Evolutionary conservation across 2,888 invertebrate species (phyloP).

Genomic region (Helobdella robusta): DNA sequence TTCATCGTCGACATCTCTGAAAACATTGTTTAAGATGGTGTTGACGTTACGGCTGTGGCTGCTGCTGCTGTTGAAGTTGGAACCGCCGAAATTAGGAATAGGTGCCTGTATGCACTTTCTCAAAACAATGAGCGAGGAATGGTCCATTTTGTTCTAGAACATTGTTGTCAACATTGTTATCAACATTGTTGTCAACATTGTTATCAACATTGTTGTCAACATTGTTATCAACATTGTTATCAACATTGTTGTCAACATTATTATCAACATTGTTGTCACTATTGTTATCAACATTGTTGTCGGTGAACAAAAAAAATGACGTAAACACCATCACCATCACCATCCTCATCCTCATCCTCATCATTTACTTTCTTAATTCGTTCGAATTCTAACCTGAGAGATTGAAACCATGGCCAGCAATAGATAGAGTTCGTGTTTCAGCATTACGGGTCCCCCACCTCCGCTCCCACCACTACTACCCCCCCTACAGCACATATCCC

Average conservation of each 20-base stretch:
- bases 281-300: no score
- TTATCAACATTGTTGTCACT: no score
- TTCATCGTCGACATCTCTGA: no score
- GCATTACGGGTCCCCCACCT: slow-evolving; percentile 42
- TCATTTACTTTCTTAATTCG: not conserved
- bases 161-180: not conserved
- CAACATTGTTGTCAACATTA: no score
- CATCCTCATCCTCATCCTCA: no score
- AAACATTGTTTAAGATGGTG: not conserved
- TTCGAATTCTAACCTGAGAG: slow-evolving; percentile 48
- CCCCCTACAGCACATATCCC: slow-evolving; percentile 50
- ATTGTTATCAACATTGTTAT: no score
- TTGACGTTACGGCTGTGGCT: not conserved
- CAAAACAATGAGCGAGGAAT: slow-evolving; percentile 39
- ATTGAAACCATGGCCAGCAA: slow-evolving; percentile 52
- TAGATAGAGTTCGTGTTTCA: slow-evolving; percentile 50
- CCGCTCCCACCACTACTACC: slow-evolving; percentile 29
- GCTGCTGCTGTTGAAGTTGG: not conserved
- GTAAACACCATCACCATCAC: no score
- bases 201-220: no score
- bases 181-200: no score
- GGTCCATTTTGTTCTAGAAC: slow-evolving; percentile 29
- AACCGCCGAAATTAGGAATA: slow-evolving; percentile 39
- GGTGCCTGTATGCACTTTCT: slow-evolving; percentile 42
- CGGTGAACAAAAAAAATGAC: no score